A percentile compares a stretch with the other conserved stretches of the same genome.
phyloP scores from a whole-genome alignment of 2,888 invertebrate genomes.

The Drepanosiphum platanoidis region DNA sequence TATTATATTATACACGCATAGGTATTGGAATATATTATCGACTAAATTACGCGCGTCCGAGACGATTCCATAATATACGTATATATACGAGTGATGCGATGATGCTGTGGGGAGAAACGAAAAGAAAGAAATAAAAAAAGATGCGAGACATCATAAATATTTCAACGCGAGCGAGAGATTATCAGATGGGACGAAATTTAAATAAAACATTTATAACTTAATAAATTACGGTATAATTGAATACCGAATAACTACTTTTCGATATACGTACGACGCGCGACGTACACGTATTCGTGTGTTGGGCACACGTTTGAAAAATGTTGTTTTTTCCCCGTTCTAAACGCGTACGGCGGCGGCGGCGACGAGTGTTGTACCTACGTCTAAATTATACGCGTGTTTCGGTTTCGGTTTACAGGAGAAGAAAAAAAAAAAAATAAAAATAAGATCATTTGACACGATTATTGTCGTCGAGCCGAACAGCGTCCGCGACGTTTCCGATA shows the following conservation, averaged over 20 bases:
- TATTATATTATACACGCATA: no score
- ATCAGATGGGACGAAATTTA: background rate
- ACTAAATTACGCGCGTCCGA: no score
- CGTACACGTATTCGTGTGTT: background rate
- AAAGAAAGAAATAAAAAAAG: background rate
- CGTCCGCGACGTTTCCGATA: no score
- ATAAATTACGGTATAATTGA: background rate
- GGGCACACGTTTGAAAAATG: background rate
- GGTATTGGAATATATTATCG: no score
- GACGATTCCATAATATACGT: background rate
- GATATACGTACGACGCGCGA: no score
- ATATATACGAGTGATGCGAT: background rate
- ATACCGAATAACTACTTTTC: background rate
- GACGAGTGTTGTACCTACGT: background rate
- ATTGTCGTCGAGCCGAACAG: no score
- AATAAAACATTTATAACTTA: background rate
- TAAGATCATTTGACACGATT: no score
- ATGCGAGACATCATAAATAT: background rate
- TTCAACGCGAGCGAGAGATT: background rate
- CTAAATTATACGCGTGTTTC: no score
- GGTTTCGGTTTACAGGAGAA: no score
- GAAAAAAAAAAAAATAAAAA: background rate
- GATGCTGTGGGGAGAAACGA: background rate
- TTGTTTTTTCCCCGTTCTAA: background rate
- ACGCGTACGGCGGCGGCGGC: no score